These are phyloP conservation scores for Ceratoteleas bidentatus DNA, from an alignment of 1,140 invertebrate species.

Conservation along the genomic window DNA sequence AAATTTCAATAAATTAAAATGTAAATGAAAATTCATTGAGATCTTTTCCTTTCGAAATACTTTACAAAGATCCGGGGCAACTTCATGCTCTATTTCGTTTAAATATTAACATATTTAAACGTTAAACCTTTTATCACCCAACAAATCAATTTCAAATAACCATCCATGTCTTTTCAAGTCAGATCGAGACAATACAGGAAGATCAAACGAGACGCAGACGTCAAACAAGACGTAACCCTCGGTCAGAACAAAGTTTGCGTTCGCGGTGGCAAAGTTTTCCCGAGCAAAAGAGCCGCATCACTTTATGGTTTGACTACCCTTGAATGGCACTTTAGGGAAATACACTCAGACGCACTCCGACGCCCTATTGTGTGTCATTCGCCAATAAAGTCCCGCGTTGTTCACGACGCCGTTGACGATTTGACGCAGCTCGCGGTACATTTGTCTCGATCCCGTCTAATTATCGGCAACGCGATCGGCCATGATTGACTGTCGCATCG, in stretches of 20 bases:
- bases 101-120: too few species aligned
- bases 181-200: constrained; percentile 44
- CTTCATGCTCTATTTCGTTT: too few species aligned
- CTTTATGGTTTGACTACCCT: constrained; percentile 80
- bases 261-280: constrained; percentile 61
- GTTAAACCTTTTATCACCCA: too few species aligned
- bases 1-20: too few species aligned
- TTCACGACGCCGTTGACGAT: constrained; percentile 19
- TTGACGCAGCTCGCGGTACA: neutral
- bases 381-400: constrained; percentile 69
- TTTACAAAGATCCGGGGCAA: too few species aligned
- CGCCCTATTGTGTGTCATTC: constrained; percentile 75
- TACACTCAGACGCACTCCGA: constrained; percentile 66
- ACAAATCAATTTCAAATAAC: too few species aligned
- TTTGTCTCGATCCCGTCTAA: constrained; percentile 11
- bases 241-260: constrained; percentile 51
- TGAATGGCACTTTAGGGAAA: constrained; percentile 81
- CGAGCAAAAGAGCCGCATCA: constrained; percentile 60
- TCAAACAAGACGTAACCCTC: constrained; percentile 45
- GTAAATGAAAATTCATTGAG: too few species aligned
- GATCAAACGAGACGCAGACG: constrained; percentile 40
- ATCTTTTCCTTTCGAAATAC: too few species aligned
- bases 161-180: neutral
- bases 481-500: constrained; percentile 15
- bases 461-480: constrained; percentile 11